Evolutionary conservation across 2,797 vertebrate genomes (phyloP), one percentile per base, ranked within the genome.

Genomic region (Pangasius macronema): DNA sequence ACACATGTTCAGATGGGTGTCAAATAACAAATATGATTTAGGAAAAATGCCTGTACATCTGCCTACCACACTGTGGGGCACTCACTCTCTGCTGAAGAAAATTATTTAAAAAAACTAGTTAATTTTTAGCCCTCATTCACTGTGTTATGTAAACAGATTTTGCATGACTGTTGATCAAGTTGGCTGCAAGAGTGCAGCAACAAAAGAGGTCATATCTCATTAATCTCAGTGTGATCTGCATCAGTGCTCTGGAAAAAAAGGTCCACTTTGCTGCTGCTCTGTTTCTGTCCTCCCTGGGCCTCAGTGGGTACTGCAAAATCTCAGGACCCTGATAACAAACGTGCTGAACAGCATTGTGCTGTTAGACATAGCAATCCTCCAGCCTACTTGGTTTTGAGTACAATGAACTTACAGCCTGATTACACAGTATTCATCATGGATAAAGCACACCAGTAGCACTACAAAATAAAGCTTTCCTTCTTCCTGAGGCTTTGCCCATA

Each of bases 191-290:
- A 86, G 86, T 88, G 88, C 82, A 91, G 77, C 88, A 92, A 95
- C 92, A 94, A 94, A 92, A 87, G 85, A 83, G 68, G 91, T 95
- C 94, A 92, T 82, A 92, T 93, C 87, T 90, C 82, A 93, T 95
- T 92, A 91, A 88, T 91, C 89, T 73, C 87, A 90, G 84, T 70
- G 57, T 89, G 88, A 86, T 89, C 90, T 42, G 91, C 91, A 84
- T 94, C 93, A 63, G 73, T 90, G 91, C 90, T 77, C 90, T 88
- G 89, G 88, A 92, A 92, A 91, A 91, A 90, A 91, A 65, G 59
- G 68, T 51, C 30, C 27, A 82, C 39, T 82, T 82, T n/a, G 7
- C 14, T n/a, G 27, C 11, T 59, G 36, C 10, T 39, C 22, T 80
- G 77, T 39, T 76, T 81, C n/a, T 80, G 36, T 27, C 2, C 55